Conservation (phyloP, 2,797 vertebrate species). For the Enteromius paludinosus region DNA sequence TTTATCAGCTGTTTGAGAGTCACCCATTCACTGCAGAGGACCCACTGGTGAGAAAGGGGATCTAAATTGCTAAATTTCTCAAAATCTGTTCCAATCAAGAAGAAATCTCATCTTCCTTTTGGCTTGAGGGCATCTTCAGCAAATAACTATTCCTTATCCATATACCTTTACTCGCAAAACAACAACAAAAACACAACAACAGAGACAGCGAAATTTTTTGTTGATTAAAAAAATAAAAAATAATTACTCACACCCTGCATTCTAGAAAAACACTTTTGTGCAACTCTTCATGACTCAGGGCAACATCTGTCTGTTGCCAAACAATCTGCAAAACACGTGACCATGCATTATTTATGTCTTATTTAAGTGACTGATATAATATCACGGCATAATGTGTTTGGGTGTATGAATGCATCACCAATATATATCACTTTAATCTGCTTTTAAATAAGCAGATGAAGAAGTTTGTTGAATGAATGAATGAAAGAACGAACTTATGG, state of each 20-base stretch:
- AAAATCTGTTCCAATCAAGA: not conserved
- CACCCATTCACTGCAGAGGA: not conserved
- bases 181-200: not conserved
- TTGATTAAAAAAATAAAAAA: not conserved
- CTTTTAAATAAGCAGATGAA: not conserved
- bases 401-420: not conserved
- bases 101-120: not conserved
- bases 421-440: not conserved
- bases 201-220: not conserved
- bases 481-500: not conserved
- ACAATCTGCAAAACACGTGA: not conserved
- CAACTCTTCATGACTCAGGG: constrained; percentile 4
- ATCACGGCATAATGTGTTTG: not conserved
- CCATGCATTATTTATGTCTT: not conserved
- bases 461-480: not conserved
- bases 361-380: not conserved
- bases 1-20: not conserved
- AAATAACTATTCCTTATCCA: not conserved
- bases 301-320: not conserved
- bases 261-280: not conserved
- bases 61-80: not conserved
- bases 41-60: not conserved
- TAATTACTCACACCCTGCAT: not conserved
- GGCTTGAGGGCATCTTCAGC: not conserved
- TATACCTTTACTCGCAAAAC: not conserved